Conservation (phyloP, 92 coral and sea anemone genomes). For the Epizoanthus stellaris region DNA sequence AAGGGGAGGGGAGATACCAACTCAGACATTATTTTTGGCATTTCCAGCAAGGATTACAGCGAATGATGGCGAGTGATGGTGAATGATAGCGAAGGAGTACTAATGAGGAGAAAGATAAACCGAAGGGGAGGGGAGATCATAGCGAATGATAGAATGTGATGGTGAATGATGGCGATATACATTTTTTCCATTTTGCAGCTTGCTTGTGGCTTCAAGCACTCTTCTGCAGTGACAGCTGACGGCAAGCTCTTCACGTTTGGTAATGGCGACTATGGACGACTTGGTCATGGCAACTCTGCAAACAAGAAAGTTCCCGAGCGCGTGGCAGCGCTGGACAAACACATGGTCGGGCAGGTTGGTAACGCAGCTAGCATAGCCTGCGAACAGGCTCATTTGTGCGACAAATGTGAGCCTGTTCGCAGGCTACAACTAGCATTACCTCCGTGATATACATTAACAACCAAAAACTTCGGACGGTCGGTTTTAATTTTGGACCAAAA, state of each 20-base stretch:
- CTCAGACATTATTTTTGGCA: too few species aligned
- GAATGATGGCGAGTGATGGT: too few species aligned
- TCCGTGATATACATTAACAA: too few species aligned
- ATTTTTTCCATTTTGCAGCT: constrained; percentile 42
- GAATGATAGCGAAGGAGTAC: too few species aligned
- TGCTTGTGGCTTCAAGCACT: constrained; percentile 91
- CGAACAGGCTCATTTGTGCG: background rate
- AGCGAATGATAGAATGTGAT: background rate
- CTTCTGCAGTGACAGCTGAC: constrained; percentile 84
- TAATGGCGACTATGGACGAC: constrained; percentile 88
- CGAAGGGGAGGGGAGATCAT: too few species aligned
- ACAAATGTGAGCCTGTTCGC: too few species aligned
- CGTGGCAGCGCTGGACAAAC: constrained; percentile 77
- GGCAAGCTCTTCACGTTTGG: constrained; percentile 91
- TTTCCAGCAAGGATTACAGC: too few species aligned
- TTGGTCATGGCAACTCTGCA: constrained; percentile 84
- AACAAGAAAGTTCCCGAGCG: constrained; percentile 87
- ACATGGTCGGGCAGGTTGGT: constrained; percentile 74
- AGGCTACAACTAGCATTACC: too few species aligned
- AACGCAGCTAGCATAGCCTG: background rate
- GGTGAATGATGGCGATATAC: background rate
- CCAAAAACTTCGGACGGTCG: too few species aligned
- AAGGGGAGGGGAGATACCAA: too few species aligned
- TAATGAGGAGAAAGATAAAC: too few species aligned
- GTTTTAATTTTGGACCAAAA: too few species aligned